Conservation (phyloP, 2,797 vertebrate species). For the Netta rufina region DNA sequence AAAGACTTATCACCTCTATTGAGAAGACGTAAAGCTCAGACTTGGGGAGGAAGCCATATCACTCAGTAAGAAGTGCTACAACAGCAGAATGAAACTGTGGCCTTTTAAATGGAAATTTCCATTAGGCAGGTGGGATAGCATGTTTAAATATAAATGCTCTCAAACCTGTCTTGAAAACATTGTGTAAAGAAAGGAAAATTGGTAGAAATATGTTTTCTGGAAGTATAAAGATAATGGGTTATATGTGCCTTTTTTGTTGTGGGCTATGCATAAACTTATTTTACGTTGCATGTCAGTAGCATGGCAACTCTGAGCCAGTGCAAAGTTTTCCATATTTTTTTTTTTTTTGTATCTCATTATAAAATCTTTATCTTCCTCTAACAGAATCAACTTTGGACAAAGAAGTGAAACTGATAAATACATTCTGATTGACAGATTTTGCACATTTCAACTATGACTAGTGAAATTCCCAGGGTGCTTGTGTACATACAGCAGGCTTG, state of each 20-base stretch:
- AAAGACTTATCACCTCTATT: neutral
- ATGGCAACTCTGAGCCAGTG: neutral
- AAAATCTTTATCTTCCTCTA: neutral
- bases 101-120: neutral
- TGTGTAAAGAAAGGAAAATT: neutral
- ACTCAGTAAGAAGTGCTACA: neutral
- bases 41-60: neutral
- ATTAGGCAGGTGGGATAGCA: neutral
- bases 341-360: neutral
- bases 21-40: neutral
- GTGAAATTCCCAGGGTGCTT: neutral
- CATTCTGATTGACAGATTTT: neutral
- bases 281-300: neutral
- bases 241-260: neutral
- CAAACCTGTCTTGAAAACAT: neutral
- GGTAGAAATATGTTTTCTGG: neutral
- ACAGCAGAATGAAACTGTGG: neutral
- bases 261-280: neutral
- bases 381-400: neutral
- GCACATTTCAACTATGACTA: neutral
- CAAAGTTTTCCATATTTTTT: neutral
- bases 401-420: neutral
- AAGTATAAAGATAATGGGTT: neutral
- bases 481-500: neutral
- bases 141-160: neutral